phyloP scores from a whole-genome alignment of 1,140 invertebrate genomes.

The Aphis gossypii region DNA sequence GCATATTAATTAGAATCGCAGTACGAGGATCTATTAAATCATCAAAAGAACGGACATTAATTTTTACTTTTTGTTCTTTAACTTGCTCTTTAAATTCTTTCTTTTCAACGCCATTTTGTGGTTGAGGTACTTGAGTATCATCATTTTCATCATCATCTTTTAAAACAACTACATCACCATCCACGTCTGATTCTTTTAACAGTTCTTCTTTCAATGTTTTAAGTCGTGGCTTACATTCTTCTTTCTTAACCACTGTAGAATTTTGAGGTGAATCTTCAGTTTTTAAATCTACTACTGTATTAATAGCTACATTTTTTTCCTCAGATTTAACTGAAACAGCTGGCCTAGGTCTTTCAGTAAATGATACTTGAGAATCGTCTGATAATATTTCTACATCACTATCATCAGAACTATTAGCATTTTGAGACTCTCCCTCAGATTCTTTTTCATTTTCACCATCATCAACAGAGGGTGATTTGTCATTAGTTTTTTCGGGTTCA shows the following conservation, averaged over 20 bases:
- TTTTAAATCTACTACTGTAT: slow-evolving; percentile 40
- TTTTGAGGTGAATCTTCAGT: slow-evolving; percentile 15
- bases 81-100: neutral
- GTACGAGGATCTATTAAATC: neutral
- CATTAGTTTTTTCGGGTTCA: neutral
- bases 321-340: slow-evolving; percentile 3
- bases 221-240: neutral
- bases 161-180: neutral
- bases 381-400: neutral
- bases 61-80: slow-evolving; percentile 9
- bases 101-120: neutral
- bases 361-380: slow-evolving; percentile 1
- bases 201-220: slow-evolving; percentile 48
- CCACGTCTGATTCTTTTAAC: neutral
- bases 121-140: neutral
- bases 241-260: neutral
- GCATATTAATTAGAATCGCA: neutral
- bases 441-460: slow-evolving; percentile 13
- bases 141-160: neutral
- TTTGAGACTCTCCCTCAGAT: slow-evolving; percentile 27
- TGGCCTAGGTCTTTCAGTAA: neutral
- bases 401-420: neutral
- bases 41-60: slow-evolving; percentile 37
- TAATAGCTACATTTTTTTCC: neutral
- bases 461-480: neutral